phyloP scores from a whole-genome alignment of 2,113 vertebrate genomes.

The Cryptomyrus ogoouensis region DNA sequence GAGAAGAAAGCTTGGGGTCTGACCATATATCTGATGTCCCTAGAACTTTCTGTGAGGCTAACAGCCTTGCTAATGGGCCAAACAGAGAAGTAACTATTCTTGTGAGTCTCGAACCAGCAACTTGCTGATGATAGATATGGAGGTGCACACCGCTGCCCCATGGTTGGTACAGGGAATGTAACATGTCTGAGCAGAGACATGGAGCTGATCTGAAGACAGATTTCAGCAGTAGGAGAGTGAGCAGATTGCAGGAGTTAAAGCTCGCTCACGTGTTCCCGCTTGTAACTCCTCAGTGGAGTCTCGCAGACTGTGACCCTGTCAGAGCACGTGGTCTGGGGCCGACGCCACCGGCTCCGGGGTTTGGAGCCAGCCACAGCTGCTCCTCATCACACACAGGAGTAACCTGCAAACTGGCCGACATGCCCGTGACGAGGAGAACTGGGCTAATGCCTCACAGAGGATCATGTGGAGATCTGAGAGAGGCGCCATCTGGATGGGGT shows the following conservation, averaged over 20 bases:
- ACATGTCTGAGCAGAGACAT: not conserved
- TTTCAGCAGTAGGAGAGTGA: not conserved
- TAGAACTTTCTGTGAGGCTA: no score
- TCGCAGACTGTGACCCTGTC: not conserved
- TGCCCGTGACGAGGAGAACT: constrained; percentile 51
- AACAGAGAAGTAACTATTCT: not conserved
- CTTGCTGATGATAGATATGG: not conserved
- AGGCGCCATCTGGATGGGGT: not conserved
- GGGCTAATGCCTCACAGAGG: constrained; percentile 54
- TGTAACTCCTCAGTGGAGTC: no score
- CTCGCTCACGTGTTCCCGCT: not conserved
- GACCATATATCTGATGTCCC: no score
- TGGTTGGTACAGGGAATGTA: no score
- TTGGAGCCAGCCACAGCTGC: constrained; percentile 36
- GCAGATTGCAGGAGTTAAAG: not conserved
- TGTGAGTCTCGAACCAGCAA: not conserved
- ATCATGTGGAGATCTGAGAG: constrained; percentile 22
- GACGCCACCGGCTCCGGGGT: not conserved
- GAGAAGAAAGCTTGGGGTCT: no score
- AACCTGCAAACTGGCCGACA: constrained; percentile 41
- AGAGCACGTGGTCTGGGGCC: not conserved
- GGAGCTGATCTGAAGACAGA: not conserved
- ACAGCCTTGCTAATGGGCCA: not conserved
- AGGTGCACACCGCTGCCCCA: no score
- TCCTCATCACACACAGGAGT: constrained; percentile 37